phyloP scores from a whole-genome alignment of 1,140 invertebrate genomes.

The Lethrus apterus region DNA sequence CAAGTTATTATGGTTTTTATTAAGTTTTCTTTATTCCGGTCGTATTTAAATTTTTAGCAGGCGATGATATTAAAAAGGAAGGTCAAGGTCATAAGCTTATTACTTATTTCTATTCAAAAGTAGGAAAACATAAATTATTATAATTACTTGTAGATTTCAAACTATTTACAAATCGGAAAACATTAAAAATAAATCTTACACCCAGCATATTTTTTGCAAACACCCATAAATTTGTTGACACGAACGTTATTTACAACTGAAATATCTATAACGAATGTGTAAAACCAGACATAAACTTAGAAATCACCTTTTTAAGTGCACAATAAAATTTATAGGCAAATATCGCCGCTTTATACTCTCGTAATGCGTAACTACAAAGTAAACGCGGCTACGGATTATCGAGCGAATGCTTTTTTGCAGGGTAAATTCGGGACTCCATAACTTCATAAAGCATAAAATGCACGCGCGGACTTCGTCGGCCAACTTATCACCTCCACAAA shows the following conservation, averaged over 20 bases:
- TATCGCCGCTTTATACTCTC: constrained; percentile 7
- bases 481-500: constrained; percentile 33
- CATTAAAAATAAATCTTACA: too few species aligned
- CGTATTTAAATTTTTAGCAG: too few species aligned
- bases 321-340: constrained; percentile 18
- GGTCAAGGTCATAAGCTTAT: too few species aligned
- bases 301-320: constrained; percentile 24
- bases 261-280: constrained; percentile 18
- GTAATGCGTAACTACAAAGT: constrained; percentile 15
- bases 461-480: constrained; percentile 14
- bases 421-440: constrained; percentile 8
- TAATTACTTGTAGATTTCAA: too few species aligned
- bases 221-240: constrained; percentile 23
- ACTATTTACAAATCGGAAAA: too few species aligned
- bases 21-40: too few species aligned
- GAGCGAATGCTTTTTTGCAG: constrained; percentile 6
- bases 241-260: constrained; percentile 19
- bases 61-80: too few species aligned
- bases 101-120: too few species aligned
- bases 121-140: too few species aligned
- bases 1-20: too few species aligned
- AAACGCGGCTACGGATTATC: neutral
- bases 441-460: constrained; percentile 16
- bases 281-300: constrained; percentile 18
- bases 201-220: constrained; percentile 10